phyloP scores from a whole-genome alignment of 2,113 vertebrate genomes.

The Caracal caracal region DNA sequence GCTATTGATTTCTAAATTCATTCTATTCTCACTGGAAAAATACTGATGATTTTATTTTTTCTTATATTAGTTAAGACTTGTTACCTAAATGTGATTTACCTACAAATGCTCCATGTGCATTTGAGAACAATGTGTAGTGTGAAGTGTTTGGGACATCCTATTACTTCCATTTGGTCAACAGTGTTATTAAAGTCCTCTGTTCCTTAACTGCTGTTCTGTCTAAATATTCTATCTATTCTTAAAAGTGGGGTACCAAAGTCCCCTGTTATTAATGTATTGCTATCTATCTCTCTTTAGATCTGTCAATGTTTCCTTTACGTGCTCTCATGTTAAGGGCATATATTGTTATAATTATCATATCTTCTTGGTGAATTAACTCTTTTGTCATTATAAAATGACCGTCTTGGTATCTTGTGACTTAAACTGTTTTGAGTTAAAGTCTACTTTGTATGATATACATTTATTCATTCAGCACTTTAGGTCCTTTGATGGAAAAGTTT shows the following conservation, averaged over 20 bases:
- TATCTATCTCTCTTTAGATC: not conserved
- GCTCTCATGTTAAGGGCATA: not conserved
- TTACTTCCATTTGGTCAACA: not conserved
- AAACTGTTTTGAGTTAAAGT: not conserved
- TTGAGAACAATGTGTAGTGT: not conserved
- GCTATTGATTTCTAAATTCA: not conserved
- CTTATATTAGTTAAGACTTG: not conserved
- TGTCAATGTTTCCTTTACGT: not conserved
- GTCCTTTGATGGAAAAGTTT: not conserved
- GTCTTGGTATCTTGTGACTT: not conserved
- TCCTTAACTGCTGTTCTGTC: not conserved
- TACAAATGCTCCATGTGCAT: not conserved
- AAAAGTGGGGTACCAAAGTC: not conserved
- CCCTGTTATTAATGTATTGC: not conserved
- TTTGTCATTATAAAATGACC: not conserved
- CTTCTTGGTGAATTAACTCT: not conserved
- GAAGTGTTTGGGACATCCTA: not conserved
- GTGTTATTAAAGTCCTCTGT: not conserved
- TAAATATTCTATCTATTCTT: not conserved
- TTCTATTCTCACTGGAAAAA: not conserved
- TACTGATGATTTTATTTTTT: not conserved
- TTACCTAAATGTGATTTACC: not conserved
- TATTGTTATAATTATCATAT: not conserved
- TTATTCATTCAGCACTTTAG: not conserved
- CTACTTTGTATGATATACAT: not conserved